Conservation (phyloP, 2,797 vertebrate species). For the Erpetoichthys calabaricus region DNA sequence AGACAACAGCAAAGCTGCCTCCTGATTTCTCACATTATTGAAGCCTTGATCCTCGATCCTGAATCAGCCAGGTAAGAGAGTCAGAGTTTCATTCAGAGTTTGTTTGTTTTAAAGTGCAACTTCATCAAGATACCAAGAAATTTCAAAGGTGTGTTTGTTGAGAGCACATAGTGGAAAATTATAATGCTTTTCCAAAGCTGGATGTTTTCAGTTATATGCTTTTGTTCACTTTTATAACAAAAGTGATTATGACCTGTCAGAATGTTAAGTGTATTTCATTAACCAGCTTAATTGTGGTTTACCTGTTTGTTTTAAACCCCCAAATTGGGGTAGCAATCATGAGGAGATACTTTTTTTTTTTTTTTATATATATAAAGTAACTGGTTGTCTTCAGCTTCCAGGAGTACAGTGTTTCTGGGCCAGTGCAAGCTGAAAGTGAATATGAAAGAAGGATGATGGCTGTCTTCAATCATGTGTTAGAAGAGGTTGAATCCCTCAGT, state of each 20-base stretch:
- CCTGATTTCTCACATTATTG: slow-evolving; percentile 82
- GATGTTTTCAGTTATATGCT: too few relatives aligned
- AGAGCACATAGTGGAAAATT: too few relatives aligned
- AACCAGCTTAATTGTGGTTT: too few relatives aligned
- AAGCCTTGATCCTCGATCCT: slow-evolving; percentile 87
- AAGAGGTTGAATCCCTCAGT: slow-evolving; percentile 81
- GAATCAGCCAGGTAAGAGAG: slow-evolving; percentile 72
- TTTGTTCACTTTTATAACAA: too few relatives aligned
- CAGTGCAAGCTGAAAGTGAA: slow-evolving; percentile 76
- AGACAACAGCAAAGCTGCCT: slow-evolving; percentile 96
- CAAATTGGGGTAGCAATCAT: not conserved
- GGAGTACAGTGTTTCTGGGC: slow-evolving; percentile 65
- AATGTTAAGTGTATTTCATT: too few relatives aligned
- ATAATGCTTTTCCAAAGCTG: too few relatives aligned
- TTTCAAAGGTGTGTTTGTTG: too few relatives aligned
- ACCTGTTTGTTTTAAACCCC: too few relatives aligned
- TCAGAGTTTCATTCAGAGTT: not conserved
- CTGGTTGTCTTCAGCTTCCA: slow-evolving; percentile 60
- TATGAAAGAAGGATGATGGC: slow-evolving; percentile 89
- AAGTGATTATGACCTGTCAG: too few relatives aligned
- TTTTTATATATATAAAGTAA: not conserved
- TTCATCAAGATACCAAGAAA: too few relatives aligned
- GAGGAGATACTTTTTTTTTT: not conserved
- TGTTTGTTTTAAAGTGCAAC: too few relatives aligned
- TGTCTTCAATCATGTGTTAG: slow-evolving; percentile 76